phyloP scores from a whole-genome alignment of 1,140 invertebrate species.

The Lasioglossum albipes region DNA sequence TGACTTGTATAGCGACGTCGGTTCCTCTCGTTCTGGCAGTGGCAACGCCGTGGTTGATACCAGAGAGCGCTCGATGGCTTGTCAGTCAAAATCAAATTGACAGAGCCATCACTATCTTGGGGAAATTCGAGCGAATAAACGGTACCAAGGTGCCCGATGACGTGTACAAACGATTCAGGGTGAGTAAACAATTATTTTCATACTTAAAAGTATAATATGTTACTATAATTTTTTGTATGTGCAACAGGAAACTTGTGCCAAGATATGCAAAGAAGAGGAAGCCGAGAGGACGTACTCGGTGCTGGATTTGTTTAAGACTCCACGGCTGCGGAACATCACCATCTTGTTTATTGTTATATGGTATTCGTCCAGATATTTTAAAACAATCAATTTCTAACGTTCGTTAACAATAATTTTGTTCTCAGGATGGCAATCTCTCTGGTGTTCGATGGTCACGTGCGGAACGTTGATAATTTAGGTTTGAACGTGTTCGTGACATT shows the following conservation, averaged over 20 bases:
- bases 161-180: conserved; percentile 85
- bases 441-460: conserved; percentile 92
- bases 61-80: conserved; percentile 92
- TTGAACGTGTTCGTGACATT: conserved; percentile 91
- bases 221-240: neutral
- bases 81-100: conserved; percentile 90
- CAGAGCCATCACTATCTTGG: conserved; percentile 87
- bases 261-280: conserved; percentile 84
- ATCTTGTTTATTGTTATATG: conserved; percentile 89
- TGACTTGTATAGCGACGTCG: conserved; percentile 87
- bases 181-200: conserved; percentile 1
- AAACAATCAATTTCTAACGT: too few species aligned
- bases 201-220: neutral
- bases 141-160: conserved; percentile 86
- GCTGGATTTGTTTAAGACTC: conserved; percentile 88
- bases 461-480: conserved; percentile 90
- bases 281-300: conserved; percentile 86
- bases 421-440: conserved; percentile 89
- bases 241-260: conserved; percentile 83
- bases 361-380: conserved; percentile 72
- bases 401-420: neutral
- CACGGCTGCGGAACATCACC: conserved; percentile 85
- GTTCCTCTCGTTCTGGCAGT: conserved; percentile 86
- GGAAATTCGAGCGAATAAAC: conserved; percentile 90
- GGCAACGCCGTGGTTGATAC: conserved; percentile 87